Evolutionary conservation across 2,888 invertebrate species (phyloP).

Genomic region (Pristionchus exspectatus): DNA sequence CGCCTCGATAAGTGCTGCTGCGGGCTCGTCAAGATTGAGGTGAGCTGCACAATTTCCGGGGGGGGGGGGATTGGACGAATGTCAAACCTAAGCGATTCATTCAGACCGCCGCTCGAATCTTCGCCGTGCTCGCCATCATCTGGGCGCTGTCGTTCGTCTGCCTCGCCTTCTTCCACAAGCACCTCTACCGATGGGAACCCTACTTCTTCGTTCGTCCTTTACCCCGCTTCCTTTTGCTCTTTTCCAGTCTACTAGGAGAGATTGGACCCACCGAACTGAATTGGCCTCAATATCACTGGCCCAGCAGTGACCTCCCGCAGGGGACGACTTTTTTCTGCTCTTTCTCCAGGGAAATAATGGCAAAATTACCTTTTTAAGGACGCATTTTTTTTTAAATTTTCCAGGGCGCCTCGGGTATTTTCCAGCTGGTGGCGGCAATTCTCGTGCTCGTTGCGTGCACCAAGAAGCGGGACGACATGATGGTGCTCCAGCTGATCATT

Average conservation of each 20-base stretch:
- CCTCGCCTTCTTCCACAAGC: constrained; percentile 38
- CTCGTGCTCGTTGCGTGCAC: neutral
- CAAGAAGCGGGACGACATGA: neutral
- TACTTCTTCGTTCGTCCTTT: neutral
- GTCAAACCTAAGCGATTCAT: neutral
- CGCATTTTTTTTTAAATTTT: no score
- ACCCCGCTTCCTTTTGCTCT: no score
- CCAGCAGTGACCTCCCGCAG: no score
- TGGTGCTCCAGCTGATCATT: constrained; percentile 11
- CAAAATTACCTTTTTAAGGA: neutral
- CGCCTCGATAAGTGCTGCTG: constrained; percentile 11
- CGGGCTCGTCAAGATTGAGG: neutral
- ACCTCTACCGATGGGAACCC: constrained; percentile 33
- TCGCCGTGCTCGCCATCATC: constrained; percentile 24
- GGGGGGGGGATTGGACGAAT: no score
- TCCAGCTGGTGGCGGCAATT: neutral
- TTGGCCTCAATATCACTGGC: no score
- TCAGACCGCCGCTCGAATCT: neutral
- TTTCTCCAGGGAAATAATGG: neutral
- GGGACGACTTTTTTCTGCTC: neutral
- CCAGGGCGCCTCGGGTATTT: neutral
- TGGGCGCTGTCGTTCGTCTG: neutral
- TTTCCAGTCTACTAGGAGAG: no score
- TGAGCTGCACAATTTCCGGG: no score
- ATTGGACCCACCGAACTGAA: no score